phyloP scores from a whole-genome alignment of 2,113 vertebrate genomes.

The Pseudorasbora parva region DNA sequence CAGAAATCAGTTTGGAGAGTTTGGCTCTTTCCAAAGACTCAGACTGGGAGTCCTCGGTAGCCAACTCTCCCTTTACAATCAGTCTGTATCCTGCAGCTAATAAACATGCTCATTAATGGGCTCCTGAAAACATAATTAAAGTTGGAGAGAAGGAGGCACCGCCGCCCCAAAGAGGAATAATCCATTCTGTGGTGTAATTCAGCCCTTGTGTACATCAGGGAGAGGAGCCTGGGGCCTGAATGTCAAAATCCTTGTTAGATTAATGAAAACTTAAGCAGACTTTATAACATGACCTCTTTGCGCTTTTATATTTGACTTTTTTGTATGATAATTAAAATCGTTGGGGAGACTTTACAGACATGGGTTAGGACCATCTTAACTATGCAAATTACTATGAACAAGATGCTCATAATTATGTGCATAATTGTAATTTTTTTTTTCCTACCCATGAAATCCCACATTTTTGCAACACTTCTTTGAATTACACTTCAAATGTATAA shows the following conservation, averaged over 20 bases:
- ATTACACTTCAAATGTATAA: neutral
- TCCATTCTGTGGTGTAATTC: slow-evolving; percentile 37
- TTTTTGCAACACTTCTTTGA: neutral
- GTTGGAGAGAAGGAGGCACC: slow-evolving; percentile 27
- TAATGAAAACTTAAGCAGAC: slow-evolving; percentile 27
- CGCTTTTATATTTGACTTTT: slow-evolving; percentile 26
- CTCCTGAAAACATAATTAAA: slow-evolving; percentile 53
- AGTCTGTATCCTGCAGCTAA: slow-evolving; percentile 25
- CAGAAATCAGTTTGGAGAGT: slow-evolving; percentile 31
- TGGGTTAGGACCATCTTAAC: neutral
- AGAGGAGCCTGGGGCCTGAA: slow-evolving; percentile 36
- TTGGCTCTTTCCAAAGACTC: neutral
- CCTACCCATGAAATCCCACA: neutral
- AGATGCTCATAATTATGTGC: neutral
- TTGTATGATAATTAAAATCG: neutral
- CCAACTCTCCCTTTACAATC: slow-evolving; percentile 2
- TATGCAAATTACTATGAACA: neutral
- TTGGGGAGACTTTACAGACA: neutral
- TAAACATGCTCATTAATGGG: slow-evolving; percentile 45
- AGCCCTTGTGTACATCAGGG: slow-evolving; percentile 31
- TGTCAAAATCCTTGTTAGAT: slow-evolving; percentile 46
- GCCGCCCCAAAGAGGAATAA: slow-evolving; percentile 35
- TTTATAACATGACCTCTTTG: slow-evolving; percentile 21
- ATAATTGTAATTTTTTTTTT: neutral
- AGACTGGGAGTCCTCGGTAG: neutral